phyloP scores from a whole-genome alignment of 2,113 vertebrate species.

The Tor tambroides region DNA sequence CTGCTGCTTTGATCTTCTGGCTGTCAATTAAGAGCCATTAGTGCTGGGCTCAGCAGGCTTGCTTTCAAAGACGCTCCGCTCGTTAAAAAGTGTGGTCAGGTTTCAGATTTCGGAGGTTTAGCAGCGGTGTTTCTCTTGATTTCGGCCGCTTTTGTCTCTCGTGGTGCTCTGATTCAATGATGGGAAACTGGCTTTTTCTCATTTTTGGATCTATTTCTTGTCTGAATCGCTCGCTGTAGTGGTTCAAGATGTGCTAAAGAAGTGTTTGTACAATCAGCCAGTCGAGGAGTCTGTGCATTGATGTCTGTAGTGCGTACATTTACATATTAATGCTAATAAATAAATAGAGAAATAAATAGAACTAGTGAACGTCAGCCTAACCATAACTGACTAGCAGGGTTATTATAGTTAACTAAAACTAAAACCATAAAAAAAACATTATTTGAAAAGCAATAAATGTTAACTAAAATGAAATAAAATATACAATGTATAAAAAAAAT shows the following conservation, averaged over 20 bases:
- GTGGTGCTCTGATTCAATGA: no score
- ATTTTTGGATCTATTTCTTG: no score
- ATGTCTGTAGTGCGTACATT: background rate
- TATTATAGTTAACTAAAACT: no score
- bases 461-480: no score
- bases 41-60: background rate
- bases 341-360: no score
- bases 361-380: no score
- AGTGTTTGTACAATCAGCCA: background rate
- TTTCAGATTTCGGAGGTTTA: background rate
- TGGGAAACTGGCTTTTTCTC: no score
- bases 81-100: constrained; percentile 1
- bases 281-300: background rate
- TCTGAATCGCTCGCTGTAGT: constrained; percentile 28
- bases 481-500: no score
- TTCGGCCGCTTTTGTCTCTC: no score
- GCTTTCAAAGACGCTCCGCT: constrained; percentile 2
- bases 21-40: constrained; percentile 31
- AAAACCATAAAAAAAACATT: no score
- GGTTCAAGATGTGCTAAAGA: background rate
- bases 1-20: constrained; percentile 21
- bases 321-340: background rate
- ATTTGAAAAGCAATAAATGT: no score
- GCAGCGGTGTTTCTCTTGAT: background rate
- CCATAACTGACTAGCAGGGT: no score